Percentiles rank a stretch among this genome's conserved stretches.
Conservation (phyloP, 2,113 vertebrate genomes). For the Ophthalmolycus amberensis region DNA sequence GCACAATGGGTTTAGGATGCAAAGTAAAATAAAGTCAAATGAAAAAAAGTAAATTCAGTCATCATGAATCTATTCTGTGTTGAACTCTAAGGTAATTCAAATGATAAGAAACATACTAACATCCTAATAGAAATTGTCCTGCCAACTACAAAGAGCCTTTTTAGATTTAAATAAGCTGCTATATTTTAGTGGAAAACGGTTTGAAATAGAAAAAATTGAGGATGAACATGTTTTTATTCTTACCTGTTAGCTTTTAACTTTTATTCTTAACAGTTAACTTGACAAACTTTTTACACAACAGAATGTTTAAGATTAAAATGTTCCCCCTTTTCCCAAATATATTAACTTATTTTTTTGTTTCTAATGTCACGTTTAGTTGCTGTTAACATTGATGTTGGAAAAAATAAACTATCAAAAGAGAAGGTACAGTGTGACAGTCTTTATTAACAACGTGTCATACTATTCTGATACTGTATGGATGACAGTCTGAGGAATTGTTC, state of each 20-base stretch:
- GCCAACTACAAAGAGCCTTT: neutral
- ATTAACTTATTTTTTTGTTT: neutral
- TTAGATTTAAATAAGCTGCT: neutral
- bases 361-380: conserved; percentile 37
- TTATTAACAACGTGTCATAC: neutral
- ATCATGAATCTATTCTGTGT: neutral
- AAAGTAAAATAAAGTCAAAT: neutral
- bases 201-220: neutral
- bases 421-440: conserved; percentile 35
- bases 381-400: neutral
- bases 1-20: neutral
- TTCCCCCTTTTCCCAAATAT: neutral
- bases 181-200: neutral
- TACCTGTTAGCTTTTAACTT: neutral
- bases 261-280: neutral
- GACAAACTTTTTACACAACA: neutral
- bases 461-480: neutral
- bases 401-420: conserved; percentile 15
- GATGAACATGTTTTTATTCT: neutral
- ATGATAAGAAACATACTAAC: neutral
- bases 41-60: neutral
- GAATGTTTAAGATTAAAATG: neutral
- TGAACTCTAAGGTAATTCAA: no score
- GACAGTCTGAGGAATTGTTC: neutral
- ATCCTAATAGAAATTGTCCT: neutral